Evolutionary conservation across 2,113 vertebrate species (phyloP), one percentile per base, ranked within the genome.

Genomic region (human): DNA sequence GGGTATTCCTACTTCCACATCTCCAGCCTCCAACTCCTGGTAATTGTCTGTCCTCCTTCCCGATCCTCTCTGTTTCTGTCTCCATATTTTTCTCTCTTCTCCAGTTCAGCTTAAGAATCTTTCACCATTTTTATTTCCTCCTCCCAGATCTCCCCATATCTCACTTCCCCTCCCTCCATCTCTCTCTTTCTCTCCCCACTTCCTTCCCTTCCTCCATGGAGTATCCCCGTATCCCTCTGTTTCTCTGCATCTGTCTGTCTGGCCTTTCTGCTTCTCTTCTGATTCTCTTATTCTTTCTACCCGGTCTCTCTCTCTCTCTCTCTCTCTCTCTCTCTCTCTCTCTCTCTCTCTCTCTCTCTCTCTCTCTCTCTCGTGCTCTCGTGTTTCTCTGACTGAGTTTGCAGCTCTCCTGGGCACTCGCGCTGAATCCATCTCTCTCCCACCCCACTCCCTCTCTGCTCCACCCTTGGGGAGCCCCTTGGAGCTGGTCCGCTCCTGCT

Each of bases 401-500:
- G 25, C 30, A 66, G 30, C 64, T 35, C 27, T 27, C 27, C 5
- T 35, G 12, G 17, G 8, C 1, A 5, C 35, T 38, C 6, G 0
- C 9, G 27, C 59, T 40, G 10, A 38, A 1, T 3, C 43, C 17
- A 6, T 1, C 25, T 66, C 23, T 3, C 5, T 27, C 40, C 2
- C 3, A 2, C 27, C 50, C 7, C 27, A 61, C 23, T 9, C 68
- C 8, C 6, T 25, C 50, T 52, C 13, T 5, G 40, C 27, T 43
- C 5, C 12, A 6, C 32, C 48, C 45, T 35, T 32, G 17, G 3
- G 48, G 30, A 68, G 23, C 7, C 35, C 27, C 55, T 12, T 10
- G 1, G 0, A 20, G 10, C 38, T 66, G 45, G 23, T 17, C 52
- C 1, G 22, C 17, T 18, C 40, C 50, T 30, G 4, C 40, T 7